Evolutionary conservation across 1,140 invertebrate species (phyloP), one percentile per base, ranked within the genome.

Genomic region (Trypoxylus dichotomus): DNA sequence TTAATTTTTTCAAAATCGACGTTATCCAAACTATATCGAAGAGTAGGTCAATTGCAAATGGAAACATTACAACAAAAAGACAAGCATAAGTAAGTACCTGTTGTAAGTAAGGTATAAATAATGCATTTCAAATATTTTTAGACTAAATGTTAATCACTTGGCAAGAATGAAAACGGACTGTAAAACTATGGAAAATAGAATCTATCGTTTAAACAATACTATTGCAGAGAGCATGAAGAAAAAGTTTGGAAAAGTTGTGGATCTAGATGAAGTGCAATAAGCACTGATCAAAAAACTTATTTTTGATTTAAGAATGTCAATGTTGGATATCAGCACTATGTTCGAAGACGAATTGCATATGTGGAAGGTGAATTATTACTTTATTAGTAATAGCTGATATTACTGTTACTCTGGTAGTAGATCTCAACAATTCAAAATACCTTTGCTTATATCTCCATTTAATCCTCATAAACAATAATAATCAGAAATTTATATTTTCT

Each of bases 21-120:
- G 79, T 82, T 94, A 15, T 82, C 86, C 0, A 83, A 88, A 24
- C 85, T 94, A 0, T 90, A 92, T 54, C 86, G 87, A 1, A 87
- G 92, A 81, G 92, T 93, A 15, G 90, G 89, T 60, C 88, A 92
- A 83, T 83, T 94, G 6, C 87, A 92, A 78, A 85, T 89, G 19
- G 93, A 94, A 82, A 92, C 91, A 41, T 80, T 85, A 15, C 84
- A 89, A 3, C 89, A 92, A 80, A 88, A 89, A 78, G 88, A 86
- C 76, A 90, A 90, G 82, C 88, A 91, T 81, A 89, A 87, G 90
- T 92, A 88, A 85, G 79, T 78, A 29, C 5, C 7, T 74, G 43
- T 42, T 42, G 7, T 41, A 2, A 19, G 41, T 6, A 73, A 41
- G 10, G n/a, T 27, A 71, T 6, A 0, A 0, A 71, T 13, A 11